Percentiles rank a stretch among this genome's conserved stretches.
These are phyloP conservation scores for Mystacides longicornis DNA, from an alignment of 2,888 invertebrate genomes.

Conservation along the genomic window DNA sequence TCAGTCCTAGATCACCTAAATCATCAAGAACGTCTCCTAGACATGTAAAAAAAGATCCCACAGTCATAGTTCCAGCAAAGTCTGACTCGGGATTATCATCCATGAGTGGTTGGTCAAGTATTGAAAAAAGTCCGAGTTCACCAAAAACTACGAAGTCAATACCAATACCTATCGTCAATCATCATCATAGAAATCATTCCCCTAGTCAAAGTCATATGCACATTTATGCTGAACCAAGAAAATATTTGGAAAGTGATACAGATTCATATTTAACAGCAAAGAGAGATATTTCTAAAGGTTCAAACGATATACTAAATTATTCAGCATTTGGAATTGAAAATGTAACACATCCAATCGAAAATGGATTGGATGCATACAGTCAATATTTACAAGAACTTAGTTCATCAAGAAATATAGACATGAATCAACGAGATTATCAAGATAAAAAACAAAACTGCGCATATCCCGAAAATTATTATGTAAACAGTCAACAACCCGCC, in stretches of 20 bases:
- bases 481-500: slow-evolving; percentile 53
- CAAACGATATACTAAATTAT: slow-evolving; percentile 45
- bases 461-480: slow-evolving; percentile 39
- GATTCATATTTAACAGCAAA: slow-evolving; percentile 39
- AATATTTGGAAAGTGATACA: slow-evolving; percentile 50
- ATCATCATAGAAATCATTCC: slow-evolving; percentile 24
- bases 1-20: slow-evolving; percentile 65
- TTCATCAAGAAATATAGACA: slow-evolving; percentile 42
- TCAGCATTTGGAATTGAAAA: slow-evolving; percentile 49
- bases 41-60: slow-evolving; percentile 52
- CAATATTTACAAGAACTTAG: slow-evolving; percentile 48
- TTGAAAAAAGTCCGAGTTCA: slow-evolving; percentile 79
- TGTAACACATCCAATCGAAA: slow-evolving; percentile 44
- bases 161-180: slow-evolving; percentile 9
- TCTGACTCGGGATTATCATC: slow-evolving; percentile 83
- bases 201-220: slow-evolving; percentile 20
- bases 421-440: slow-evolving; percentile 36
- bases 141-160: slow-evolving; percentile 53
- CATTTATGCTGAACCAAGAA: slow-evolving; percentile 32
- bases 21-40: slow-evolving; percentile 68
- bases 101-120: slow-evolving; percentile 79
- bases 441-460: slow-evolving; percentile 31
- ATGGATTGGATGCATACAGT: slow-evolving; percentile 39
- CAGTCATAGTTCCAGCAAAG: slow-evolving; percentile 64
- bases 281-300: slow-evolving; percentile 30